These are phyloP conservation scores for Centropyge bicolor DNA, from an alignment of 2,797 vertebrate genomes.

Conservation along the genomic window DNA sequence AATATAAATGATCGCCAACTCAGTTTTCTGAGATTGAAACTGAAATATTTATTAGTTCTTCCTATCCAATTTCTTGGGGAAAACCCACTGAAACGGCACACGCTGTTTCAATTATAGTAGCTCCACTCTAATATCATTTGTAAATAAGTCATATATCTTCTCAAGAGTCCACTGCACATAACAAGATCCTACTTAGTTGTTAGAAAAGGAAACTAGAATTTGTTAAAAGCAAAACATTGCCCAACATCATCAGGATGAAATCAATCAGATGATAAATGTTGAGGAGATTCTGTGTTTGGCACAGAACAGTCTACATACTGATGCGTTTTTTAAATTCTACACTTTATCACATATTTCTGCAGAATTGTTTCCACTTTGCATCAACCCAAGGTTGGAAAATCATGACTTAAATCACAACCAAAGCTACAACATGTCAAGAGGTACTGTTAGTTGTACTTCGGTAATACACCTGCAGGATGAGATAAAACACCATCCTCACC, in stretches of 20 bases:
- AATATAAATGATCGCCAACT: conserved; percentile 14
- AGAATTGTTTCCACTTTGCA: background rate
- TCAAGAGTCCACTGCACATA: background rate
- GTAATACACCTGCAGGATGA: conserved; percentile 14
- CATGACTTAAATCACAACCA: background rate
- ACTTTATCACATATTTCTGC: background rate
- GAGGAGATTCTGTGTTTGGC: background rate
- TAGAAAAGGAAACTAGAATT: background rate
- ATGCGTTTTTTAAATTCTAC: background rate
- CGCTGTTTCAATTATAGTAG: background rate
- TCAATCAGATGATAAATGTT: background rate
- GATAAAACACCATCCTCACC: conserved; percentile 3
- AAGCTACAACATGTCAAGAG: background rate
- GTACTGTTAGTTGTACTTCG: background rate
- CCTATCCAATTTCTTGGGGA: background rate
- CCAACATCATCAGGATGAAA: background rate
- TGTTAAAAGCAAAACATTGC: background rate
- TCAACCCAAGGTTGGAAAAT: background rate
- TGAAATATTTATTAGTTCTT: conserved; percentile 35
- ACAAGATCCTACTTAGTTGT: background rate
- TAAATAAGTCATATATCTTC: conserved; percentile 19
- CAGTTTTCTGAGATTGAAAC: background rate
- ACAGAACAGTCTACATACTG: background rate
- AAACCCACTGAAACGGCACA: conserved; percentile 1
- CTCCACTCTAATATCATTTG: background rate